A percentile compares a stretch with the other conserved stretches of the same genome.
Evolutionary conservation across 2,888 invertebrate species (phyloP).

Genomic region (Philaethria dido): DNA sequence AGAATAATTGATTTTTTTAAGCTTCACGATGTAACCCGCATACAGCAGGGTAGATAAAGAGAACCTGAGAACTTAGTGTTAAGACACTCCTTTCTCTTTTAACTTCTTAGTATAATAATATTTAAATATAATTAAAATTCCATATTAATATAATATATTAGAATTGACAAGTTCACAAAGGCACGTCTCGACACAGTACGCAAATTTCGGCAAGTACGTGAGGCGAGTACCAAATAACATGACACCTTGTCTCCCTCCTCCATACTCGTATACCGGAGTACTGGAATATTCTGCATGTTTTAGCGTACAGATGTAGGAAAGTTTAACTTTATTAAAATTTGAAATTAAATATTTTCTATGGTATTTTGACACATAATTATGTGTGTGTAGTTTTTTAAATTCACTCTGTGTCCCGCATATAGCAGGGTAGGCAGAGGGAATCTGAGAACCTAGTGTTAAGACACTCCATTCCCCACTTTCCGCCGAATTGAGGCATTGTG

Average conservation of each 20-base stretch:
- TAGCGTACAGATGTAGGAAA: constrained; percentile 7
- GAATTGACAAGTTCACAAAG: not conserved
- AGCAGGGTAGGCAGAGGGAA: too few species aligned
- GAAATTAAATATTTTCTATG: not conserved
- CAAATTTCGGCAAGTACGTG: constrained; percentile 21
- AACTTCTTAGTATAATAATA: not conserved
- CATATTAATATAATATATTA: not conserved
- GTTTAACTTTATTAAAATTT: constrained; percentile 3
- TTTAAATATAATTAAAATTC: constrained; percentile 1
- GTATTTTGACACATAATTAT: not conserved
- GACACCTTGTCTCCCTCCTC: constrained; percentile 11
- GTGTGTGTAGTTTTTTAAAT: too few species aligned
- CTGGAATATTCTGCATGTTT: not conserved
- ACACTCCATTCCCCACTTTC: too few species aligned
- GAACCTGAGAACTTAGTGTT: too few species aligned
- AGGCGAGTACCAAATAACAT: constrained; percentile 10
- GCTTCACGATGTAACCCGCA: too few species aligned
- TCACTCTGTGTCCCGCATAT: too few species aligned
- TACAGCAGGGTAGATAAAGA: too few species aligned
- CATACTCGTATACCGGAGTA: not conserved
- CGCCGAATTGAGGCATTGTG: too few species aligned
- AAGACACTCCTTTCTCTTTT: too few species aligned
- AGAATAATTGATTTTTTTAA: too few species aligned
- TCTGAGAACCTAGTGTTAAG: too few species aligned
- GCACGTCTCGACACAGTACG: constrained; percentile 11